Percentiles rank a stretch among this genome's conserved stretches.
Conservation (phyloP, 2,888 invertebrate species). For the Endotricha flammealis region DNA sequence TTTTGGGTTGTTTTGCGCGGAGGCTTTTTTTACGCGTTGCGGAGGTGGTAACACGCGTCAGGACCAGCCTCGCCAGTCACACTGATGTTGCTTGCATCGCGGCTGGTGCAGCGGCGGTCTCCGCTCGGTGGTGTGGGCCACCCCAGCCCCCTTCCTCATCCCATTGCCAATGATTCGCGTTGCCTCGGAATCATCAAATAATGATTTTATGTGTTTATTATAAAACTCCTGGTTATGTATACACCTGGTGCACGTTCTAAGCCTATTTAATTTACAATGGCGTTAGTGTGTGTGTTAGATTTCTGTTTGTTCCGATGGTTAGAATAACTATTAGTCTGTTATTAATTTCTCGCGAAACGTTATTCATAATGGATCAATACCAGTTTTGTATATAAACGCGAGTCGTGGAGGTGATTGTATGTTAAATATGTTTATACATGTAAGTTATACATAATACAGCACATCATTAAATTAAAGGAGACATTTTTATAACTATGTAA, state of each 20-base stretch:
- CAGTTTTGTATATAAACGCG: constrained; percentile 17
- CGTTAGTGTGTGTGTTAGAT: constrained; percentile 18
- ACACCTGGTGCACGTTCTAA: constrained; percentile 20
- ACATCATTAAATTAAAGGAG: too few relatives aligned
- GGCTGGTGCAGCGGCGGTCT: constrained; percentile 55
- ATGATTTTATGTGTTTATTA: constrained; percentile 74
- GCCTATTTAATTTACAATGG: constrained; percentile 21
- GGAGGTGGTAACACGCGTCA: constrained; percentile 76
- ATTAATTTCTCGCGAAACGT: constrained; percentile 50
- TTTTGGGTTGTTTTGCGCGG: constrained; percentile 29
- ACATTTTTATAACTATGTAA: too few relatives aligned
- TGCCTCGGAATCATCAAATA: constrained; percentile 75
- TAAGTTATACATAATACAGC: too few relatives aligned
- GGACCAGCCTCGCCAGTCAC: constrained; percentile 72
- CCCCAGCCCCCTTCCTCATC: constrained; percentile 33
- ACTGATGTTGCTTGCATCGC: constrained; percentile 68
- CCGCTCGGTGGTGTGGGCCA: constrained; percentile 45
- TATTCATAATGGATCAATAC: constrained; percentile 50
- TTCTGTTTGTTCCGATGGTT: constrained; percentile 35
- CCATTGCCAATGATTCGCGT: constrained; percentile 62
- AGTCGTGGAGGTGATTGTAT: constrained; percentile 4
- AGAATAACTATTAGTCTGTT: constrained; percentile 55
- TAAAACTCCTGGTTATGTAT: constrained; percentile 48
- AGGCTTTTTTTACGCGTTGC: constrained; percentile 57
- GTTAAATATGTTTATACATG: constrained; percentile 3